phyloP scores from a whole-genome alignment of 2,888 invertebrate genomes.

The Hypomecis punctinalis region DNA sequence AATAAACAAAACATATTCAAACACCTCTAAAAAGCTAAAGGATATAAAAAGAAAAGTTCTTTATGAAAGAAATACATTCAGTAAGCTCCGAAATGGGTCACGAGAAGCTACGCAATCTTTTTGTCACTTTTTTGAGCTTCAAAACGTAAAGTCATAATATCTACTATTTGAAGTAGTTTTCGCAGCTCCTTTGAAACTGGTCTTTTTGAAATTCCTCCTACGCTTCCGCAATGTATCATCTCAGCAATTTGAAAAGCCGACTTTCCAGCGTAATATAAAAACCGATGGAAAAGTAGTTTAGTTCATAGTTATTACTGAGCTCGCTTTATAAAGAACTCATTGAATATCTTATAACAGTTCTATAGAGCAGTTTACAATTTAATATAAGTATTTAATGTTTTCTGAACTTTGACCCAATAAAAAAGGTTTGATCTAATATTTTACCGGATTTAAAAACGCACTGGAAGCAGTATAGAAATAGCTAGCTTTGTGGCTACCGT shows the following conservation, averaged over 20 bases:
- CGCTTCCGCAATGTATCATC: conserved; percentile 19
- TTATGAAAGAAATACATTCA: conserved; percentile 19
- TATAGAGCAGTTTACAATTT: too few relatives aligned
- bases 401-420: conserved; percentile 32
- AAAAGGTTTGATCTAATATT: conserved; percentile 32
- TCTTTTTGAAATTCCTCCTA: conserved; percentile 43
- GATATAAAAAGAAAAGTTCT: conserved; percentile 4
- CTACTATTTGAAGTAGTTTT: conserved; percentile 23
- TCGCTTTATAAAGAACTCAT: background rate
- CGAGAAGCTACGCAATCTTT: conserved; percentile 11
- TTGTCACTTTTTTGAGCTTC: conserved; percentile 20
- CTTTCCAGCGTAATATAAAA: background rate
- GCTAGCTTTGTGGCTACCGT: conserved; percentile 24
- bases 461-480: conserved; percentile 24
- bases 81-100: conserved; percentile 16
- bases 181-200: conserved; percentile 40
- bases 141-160: conserved; percentile 25
- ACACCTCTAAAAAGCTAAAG: background rate
- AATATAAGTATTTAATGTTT: conserved; percentile 4
- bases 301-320: background rate
- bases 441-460: conserved; percentile 39
- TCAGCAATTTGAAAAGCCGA: conserved; percentile 8
- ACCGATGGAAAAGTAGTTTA: background rate
- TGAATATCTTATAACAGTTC: too few relatives aligned
- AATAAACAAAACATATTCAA: background rate